Conservation (phyloP, 2,888 invertebrate species). For the Amblyjoppa fuscipennis region DNA sequence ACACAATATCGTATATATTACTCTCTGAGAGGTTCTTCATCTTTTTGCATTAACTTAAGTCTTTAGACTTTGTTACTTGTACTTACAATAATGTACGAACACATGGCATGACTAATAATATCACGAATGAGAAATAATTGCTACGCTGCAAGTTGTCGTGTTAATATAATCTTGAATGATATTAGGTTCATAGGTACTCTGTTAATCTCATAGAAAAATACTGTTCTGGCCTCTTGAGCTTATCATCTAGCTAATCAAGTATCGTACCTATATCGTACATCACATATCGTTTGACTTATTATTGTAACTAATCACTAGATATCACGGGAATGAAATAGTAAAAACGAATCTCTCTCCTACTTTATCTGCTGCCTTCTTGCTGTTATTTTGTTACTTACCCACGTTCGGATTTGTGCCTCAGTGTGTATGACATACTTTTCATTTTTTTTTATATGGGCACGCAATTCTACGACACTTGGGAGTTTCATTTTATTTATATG, state of each 20-base stretch:
- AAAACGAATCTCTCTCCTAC: not conserved
- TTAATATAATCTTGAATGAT: too few species aligned
- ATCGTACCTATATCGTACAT: not conserved
- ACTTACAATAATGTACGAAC: too few species aligned
- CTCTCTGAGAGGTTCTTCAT: too few species aligned
- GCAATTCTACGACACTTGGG: not conserved
- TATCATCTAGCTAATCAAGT: not conserved
- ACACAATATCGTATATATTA: too few species aligned
- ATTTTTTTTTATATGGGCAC: not conserved
- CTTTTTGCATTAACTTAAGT: too few species aligned
- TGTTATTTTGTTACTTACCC: not conserved
- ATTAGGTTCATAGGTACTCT: too few species aligned
- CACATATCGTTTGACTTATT: not conserved
- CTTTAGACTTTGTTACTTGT: too few species aligned
- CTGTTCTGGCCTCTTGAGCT: too few species aligned
- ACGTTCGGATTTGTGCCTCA: slow-evolving; percentile 10
- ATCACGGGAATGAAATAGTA: not conserved
- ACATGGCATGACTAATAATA: too few species aligned
- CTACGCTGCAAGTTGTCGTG: too few species aligned
- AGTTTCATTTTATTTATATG: slow-evolving; percentile 4
- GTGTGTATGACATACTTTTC: not conserved
- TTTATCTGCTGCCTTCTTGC: not conserved
- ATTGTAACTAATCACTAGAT: not conserved
- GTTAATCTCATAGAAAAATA: too few species aligned
- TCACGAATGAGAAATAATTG: too few species aligned